Conservation (phyloP, 37 sponge, comb jelly and placozoan genomes). For the Beroe ovata region DNA sequence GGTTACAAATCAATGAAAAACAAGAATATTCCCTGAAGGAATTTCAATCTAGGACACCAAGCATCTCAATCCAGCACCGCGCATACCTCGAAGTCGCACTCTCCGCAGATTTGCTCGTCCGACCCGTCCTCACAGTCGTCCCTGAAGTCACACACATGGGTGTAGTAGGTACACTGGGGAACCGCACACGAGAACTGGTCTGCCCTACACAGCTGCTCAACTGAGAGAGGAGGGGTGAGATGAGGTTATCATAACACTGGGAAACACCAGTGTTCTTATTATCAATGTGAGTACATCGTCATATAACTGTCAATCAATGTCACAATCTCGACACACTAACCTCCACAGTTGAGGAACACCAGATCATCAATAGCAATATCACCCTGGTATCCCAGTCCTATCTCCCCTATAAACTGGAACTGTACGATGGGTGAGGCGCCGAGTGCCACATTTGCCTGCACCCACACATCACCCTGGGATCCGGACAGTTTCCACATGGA, state of each 20-base stretch:
- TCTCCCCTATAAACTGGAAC: conserved; percentile 65
- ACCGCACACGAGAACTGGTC: conserved; percentile 67
- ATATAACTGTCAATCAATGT: too few species aligned
- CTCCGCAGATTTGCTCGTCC: conserved; percentile 57
- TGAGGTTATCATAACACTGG: too few species aligned
- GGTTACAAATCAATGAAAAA: too few species aligned
- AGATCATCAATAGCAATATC: conserved; percentile 68
- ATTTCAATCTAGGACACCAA: neutral
- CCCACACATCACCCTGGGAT: conserved; percentile 70
- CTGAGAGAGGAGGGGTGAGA: conserved; percentile 8
- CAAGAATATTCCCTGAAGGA: neutral
- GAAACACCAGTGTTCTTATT: too few species aligned
- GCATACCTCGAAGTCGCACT: conserved; percentile 59
- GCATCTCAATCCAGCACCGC: too few species aligned
- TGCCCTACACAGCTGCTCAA: conserved; percentile 40
- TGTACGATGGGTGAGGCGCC: conserved; percentile 64
- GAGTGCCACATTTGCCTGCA: conserved; percentile 61
- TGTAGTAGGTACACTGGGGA: conserved; percentile 66
- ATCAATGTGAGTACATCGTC: too few species aligned
- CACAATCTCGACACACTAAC: too few species aligned
- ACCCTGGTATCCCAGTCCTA: conserved; percentile 61
- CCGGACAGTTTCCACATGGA: conserved; percentile 67
- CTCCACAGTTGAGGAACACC: conserved; percentile 64
- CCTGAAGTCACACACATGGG: conserved; percentile 68
- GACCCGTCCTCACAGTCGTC: conserved; percentile 59